A percentile compares a stretch with the other conserved stretches of the same genome.
Conservation (phyloP, 2,113 vertebrate genomes). For the Ginglymostoma cirratum region DNA sequence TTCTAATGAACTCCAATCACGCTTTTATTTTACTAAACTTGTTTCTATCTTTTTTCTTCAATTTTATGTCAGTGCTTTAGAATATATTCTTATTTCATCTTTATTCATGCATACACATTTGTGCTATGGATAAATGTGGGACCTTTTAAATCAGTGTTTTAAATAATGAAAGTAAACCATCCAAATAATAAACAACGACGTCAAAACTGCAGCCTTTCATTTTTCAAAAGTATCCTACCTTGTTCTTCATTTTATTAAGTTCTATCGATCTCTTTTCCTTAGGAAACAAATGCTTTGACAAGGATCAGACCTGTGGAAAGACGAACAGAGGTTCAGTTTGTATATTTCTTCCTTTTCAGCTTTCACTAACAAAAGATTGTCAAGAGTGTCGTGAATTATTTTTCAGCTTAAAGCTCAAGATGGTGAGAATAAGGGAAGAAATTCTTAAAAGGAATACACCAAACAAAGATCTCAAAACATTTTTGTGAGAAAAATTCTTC, state of each 20-base stretch:
- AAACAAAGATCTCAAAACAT: neutral
- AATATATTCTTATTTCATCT: slow-evolving; percentile 42
- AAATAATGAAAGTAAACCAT: neutral
- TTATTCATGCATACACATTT: neutral
- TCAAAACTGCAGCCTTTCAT: neutral
- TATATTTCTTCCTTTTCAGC: neutral
- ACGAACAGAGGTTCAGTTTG: neutral
- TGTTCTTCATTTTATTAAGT: neutral
- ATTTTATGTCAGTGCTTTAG: slow-evolving; percentile 49
- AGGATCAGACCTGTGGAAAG: neutral
- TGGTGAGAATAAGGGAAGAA: neutral
- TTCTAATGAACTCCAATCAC: neutral
- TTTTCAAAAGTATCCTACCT: neutral
- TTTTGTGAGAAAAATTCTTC: neutral
- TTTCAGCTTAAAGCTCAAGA: neutral
- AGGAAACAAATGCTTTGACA: neutral
- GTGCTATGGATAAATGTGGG: neutral
- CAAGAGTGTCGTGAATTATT: neutral
- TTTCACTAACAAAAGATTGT: neutral
- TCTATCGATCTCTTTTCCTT: neutral
- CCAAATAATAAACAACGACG: neutral
- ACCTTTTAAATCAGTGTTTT: neutral
- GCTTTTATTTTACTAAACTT: slow-evolving; percentile 40
- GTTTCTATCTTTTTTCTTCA: slow-evolving; percentile 46
- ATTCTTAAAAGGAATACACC: neutral